phyloP scores from a whole-genome alignment of 1,140 invertebrate species.

The Drosophila leontia region DNA sequence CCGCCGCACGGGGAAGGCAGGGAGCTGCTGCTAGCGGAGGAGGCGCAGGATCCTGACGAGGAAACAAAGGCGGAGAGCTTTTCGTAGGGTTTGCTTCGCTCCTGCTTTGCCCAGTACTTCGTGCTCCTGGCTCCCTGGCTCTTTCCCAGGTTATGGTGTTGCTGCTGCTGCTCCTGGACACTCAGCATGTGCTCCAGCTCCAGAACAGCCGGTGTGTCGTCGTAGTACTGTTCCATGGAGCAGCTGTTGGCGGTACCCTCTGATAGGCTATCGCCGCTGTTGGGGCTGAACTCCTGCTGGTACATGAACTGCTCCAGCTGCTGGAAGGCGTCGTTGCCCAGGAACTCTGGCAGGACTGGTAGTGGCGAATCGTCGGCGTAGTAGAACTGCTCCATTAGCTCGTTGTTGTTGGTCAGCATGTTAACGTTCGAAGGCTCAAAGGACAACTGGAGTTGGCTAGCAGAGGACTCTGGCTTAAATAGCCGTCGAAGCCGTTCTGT shows the following conservation, averaged over 20 bases:
- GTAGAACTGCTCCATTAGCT: conserved; percentile 67
- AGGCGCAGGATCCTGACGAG: conserved; percentile 7
- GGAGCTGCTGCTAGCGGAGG: background rate
- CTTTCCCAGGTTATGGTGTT: conserved; percentile 23
- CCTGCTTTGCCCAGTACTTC: conserved; percentile 54
- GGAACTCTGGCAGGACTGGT: conserved; percentile 19
- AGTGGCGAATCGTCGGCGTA: conserved; percentile 32
- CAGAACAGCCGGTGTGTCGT: conserved; percentile 53
- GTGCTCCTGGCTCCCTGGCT: conserved; percentile 36
- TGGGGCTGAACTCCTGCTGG: conserved; percentile 48
- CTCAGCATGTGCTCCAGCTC: conserved; percentile 68
- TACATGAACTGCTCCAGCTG: conserved; percentile 63
- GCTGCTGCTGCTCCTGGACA: conserved; percentile 46
- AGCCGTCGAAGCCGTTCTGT: conserved; percentile 15
- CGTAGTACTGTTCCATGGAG: conserved; percentile 47
- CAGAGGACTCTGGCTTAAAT: conserved; percentile 42
- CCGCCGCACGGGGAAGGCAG: conserved; percentile 11
- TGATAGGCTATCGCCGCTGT: conserved; percentile 60
- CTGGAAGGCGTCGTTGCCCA: conserved; percentile 47
- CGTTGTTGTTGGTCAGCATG: conserved; percentile 77
- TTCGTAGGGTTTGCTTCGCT: conserved; percentile 62
- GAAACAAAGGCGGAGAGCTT: conserved; percentile 11
- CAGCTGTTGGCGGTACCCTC: conserved; percentile 57
- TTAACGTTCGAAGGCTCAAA: conserved; percentile 39
- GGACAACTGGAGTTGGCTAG: conserved; percentile 64